Conservation (phyloP, 1,140 invertebrate genomes). For the Neodiprion virginianus region DNA sequence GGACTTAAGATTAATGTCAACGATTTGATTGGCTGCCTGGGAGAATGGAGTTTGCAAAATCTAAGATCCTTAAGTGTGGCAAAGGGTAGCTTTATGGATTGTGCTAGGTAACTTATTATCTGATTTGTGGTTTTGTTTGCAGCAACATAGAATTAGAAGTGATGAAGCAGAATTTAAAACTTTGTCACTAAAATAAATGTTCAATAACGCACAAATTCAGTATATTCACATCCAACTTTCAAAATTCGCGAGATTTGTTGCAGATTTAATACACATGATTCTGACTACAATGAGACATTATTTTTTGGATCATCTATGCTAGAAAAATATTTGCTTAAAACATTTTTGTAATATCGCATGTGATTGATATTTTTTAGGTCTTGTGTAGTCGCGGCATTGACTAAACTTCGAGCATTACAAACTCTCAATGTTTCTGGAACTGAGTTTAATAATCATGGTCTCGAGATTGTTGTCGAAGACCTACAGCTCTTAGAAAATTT, state of each 20-base stretch:
- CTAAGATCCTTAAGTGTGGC: constrained; percentile 72
- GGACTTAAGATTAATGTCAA: constrained; percentile 70
- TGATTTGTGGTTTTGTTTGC: background rate
- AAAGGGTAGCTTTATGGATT: constrained; percentile 70
- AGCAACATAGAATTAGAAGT: too few relatives aligned
- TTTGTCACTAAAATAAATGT: too few relatives aligned
- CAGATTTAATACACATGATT: too few relatives aligned
- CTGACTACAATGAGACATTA: background rate
- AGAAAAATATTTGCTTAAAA: background rate
- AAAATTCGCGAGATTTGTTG: too few relatives aligned
- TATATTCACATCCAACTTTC: too few relatives aligned
- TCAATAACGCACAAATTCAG: too few relatives aligned
- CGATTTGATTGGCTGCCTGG: constrained; percentile 74
- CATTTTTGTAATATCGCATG: background rate
- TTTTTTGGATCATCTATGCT: background rate
- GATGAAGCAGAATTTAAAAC: too few relatives aligned
- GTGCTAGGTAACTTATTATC: constrained; percentile 53
- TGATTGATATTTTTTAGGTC: constrained; percentile 47
- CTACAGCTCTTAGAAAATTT: constrained; percentile 71
- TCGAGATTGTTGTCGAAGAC: constrained; percentile 76
- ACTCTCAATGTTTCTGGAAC: constrained; percentile 76
- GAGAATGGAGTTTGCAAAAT: constrained; percentile 76
- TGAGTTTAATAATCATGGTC: constrained; percentile 73
- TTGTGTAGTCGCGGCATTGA: constrained; percentile 63
- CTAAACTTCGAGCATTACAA: constrained; percentile 68